Conservation (phyloP, 2,888 invertebrate species). For the Hesperia comma region DNA sequence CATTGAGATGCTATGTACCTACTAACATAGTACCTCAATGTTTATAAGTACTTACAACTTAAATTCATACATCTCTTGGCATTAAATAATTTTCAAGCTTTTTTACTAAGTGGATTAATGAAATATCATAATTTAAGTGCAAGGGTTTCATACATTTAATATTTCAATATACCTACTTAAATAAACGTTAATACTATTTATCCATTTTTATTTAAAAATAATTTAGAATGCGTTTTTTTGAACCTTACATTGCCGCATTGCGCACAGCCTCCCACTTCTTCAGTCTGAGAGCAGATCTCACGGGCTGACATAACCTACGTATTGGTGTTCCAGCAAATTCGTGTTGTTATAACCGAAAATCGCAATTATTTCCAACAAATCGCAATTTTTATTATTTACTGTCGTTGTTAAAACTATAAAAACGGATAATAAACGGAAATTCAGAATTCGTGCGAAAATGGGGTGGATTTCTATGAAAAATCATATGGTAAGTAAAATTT, state of each 20-base stretch:
- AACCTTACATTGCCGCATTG: constrained; percentile 75
- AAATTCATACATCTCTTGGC: too few species aligned
- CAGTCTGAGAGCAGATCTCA: constrained; percentile 76
- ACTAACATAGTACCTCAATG: too few species aligned
- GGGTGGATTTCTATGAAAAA: constrained; percentile 82
- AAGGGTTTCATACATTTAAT: too few species aligned
- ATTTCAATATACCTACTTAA: neutral
- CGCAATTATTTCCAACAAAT: neutral
- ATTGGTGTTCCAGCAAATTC: constrained; percentile 27
- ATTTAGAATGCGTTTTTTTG: constrained; percentile 51
- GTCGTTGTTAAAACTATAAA: constrained; percentile 47
- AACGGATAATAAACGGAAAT: constrained; percentile 68
- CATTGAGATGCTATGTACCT: too few species aligned
- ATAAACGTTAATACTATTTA: too few species aligned
- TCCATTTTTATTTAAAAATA: constrained; percentile 10
- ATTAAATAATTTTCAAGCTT: too few species aligned
- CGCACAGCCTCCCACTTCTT: constrained; percentile 78
- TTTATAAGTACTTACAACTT: too few species aligned
- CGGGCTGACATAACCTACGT: constrained; percentile 72
- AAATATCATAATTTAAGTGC: too few species aligned
- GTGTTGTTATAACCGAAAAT: constrained; percentile 8
- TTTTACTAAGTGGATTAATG: too few species aligned
- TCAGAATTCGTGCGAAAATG: constrained; percentile 71
- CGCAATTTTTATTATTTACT: neutral
- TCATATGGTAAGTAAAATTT: constrained; percentile 73